Conservation (phyloP, 2,113 vertebrate species). For the Machaerirhynchus nigripectus region DNA sequence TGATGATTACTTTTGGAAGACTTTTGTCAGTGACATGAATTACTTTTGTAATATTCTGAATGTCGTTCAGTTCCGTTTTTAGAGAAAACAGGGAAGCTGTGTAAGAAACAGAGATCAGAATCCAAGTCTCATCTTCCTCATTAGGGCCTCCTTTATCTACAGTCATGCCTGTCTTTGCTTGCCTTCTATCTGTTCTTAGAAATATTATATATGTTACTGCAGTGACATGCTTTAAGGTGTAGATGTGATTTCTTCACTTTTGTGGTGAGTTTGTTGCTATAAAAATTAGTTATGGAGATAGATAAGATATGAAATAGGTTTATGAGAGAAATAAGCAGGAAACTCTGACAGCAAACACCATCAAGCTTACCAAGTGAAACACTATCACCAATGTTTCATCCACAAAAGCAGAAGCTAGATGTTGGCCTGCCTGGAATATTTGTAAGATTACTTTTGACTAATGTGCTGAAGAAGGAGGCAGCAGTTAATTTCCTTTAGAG, state of each 20-base stretch:
- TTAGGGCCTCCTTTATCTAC: background rate
- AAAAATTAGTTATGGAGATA: background rate
- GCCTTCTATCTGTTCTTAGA: background rate
- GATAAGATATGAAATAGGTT: background rate
- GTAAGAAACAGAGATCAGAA: background rate
- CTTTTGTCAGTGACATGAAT: background rate
- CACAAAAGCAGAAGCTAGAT: background rate
- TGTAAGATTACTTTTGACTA: conserved; percentile 30
- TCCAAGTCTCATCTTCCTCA: background rate
- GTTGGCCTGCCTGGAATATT: background rate
- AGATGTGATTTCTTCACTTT: background rate
- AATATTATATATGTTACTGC: background rate
- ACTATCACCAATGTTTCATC: background rate
- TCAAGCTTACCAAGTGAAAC: background rate
- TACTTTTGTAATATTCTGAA: background rate
- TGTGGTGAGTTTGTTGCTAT: background rate
- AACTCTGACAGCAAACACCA: background rate
- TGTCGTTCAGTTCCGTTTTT: background rate
- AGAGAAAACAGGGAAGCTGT: background rate
- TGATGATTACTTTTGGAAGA: background rate
- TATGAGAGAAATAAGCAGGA: background rate
- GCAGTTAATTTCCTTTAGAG: background rate
- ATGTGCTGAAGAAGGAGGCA: background rate
- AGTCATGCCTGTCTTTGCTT: background rate
- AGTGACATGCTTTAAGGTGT: background rate